These are phyloP conservation scores for Aldrovandia affinis DNA, from an alignment of 2,797 vertebrate species.

Conservation along the genomic window DNA sequence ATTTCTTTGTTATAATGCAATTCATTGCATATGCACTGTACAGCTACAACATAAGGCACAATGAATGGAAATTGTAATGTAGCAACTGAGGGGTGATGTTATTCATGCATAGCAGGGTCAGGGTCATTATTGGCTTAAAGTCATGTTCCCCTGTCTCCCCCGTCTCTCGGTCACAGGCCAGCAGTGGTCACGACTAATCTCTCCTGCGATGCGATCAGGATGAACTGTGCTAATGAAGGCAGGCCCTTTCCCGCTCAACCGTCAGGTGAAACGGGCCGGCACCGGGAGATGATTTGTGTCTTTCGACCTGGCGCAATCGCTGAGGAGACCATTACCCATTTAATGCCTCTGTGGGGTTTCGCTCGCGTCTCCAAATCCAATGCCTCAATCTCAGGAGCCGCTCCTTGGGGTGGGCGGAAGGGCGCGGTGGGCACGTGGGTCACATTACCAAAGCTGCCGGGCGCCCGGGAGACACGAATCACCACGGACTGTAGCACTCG, in stretches of 20 bases:
- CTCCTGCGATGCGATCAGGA: background rate
- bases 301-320: background rate
- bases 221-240: background rate
- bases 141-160: no score
- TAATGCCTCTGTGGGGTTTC: background rate
- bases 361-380: background rate
- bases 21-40: no score
- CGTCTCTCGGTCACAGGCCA: background rate
- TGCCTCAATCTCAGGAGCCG: background rate
- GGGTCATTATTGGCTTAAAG: no score
- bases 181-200: background rate
- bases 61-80: no score
- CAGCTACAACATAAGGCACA: no score
- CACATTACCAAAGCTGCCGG: background rate
- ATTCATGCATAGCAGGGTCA: no score
- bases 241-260: background rate
- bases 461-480: background rate
- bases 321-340: background rate
- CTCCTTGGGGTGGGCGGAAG: background rate
- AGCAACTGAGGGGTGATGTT: no score
- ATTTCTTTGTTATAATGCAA: background rate
- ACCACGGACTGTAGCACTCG: background rate
- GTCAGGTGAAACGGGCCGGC: background rate
- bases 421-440: background rate
- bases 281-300: background rate